Conservation (phyloP, 1,140 invertebrate species). For the Calycopis cecrops region DNA sequence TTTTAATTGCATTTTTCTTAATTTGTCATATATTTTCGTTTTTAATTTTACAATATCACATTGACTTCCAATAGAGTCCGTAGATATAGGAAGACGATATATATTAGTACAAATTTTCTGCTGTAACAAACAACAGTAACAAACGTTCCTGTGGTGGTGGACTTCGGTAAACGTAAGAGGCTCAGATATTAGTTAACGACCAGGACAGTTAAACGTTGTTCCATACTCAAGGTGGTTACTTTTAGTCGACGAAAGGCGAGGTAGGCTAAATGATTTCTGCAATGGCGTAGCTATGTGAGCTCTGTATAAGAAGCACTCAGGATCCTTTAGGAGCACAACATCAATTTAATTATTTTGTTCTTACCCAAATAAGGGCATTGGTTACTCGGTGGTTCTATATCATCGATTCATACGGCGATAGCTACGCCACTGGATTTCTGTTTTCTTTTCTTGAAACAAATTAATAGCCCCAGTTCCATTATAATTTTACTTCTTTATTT, state of each 20-base stretch:
- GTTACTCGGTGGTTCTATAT: too few species aligned
- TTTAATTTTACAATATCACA: slow-evolving; percentile 25
- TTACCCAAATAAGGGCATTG: too few species aligned
- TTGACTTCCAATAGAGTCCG: slow-evolving; percentile 42
- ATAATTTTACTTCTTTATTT: too few species aligned
- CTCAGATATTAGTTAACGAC: slow-evolving; percentile 21
- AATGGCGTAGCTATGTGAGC: too few species aligned
- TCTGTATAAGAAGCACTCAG: too few species aligned
- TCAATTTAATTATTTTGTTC: too few species aligned
- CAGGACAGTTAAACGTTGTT: slow-evolving; percentile 7
- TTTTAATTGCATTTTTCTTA: slow-evolving; percentile 5
- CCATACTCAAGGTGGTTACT: too few species aligned
- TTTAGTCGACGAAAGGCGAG: too few species aligned
- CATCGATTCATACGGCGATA: too few species aligned
- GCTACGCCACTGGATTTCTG: too few species aligned
- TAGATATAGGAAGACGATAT: slow-evolving; percentile 37
- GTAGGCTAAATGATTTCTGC: not conserved
- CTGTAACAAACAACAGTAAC: slow-evolving; percentile 60
- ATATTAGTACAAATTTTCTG: slow-evolving; percentile 43
- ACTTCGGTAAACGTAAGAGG: slow-evolving; percentile 31
- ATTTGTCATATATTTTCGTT: too few species aligned
- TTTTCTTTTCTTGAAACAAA: slow-evolving; percentile 7
- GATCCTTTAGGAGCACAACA: too few species aligned
- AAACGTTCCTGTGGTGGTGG: slow-evolving; percentile 63
- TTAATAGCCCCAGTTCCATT: not conserved